Evolutionary conservation across 2,888 invertebrate genomes (phyloP), one percentile per base, ranked within the genome.

Genomic region (Lasioglossum villosulum): DNA sequence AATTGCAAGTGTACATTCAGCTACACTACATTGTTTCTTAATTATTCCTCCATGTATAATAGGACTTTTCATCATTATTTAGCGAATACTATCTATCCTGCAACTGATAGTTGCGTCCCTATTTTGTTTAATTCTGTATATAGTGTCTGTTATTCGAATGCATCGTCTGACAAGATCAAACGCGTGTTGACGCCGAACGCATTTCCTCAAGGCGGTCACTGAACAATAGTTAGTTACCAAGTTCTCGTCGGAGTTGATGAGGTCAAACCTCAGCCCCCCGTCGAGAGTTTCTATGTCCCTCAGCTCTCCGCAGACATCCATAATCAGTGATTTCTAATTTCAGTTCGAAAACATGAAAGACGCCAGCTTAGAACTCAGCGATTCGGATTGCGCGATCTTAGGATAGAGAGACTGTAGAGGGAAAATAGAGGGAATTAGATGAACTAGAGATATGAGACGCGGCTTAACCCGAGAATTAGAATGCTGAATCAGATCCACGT

Each of bases 141-240:
- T 1, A n/a, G 4, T 12, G 10, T 23, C 23, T 56, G 19, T 10
- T n/a, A 56, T 12, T n/a, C 4, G 2, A 52, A 52, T 52, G 52
- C 52, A 23, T 23, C 23, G 19, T 48, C 5, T 48, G 48, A 48
- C 6, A n/a, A 12, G 56, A n/a, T n/a, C 12, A 56, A n/a, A 56
- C 23, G 23, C n/a, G 12, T 56, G 56, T 56, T 27, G 27, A 16
- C 27, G 23, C 59, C 27, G 5, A 30, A 6, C 16, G 63, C 27
- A 16, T 63, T 30, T 63, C 30, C 63, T 6, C 63, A 2, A 30
- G 6, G 27, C 59, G 59, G 59, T 30, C 5, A 30, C 16, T 16
- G 59, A 63, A 63, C 63, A 63, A 63, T 63, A 63, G 63, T 63
- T 63, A 63, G 63, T 63, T 63, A 30, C 30, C 16, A 63, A 63